phyloP scores from a whole-genome alignment of 2,888 invertebrate species.

The Nemoura dubitans region DNA sequence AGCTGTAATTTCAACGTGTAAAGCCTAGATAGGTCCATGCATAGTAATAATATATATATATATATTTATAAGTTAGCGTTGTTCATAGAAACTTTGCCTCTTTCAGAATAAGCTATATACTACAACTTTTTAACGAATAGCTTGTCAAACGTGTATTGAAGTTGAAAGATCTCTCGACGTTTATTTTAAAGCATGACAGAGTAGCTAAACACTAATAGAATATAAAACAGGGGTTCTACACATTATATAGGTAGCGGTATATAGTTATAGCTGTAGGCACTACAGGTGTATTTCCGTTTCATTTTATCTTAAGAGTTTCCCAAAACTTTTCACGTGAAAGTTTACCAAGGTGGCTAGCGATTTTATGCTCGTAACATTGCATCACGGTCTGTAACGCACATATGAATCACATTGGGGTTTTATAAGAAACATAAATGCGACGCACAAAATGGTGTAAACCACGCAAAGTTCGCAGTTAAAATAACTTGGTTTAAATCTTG shows the following conservation, averaged over 20 bases:
- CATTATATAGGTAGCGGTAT: background rate
- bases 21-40: background rate
- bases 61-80: background rate
- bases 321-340: background rate
- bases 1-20: background rate
- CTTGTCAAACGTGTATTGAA: background rate
- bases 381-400: background rate
- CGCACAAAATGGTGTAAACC: too few relatives aligned
- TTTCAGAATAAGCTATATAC: background rate
- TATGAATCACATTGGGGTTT: background rate
- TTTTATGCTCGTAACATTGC: background rate
- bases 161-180: background rate
- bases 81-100: background rate
- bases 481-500: background rate
- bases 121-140: background rate
- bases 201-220: background rate
- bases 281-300: background rate
- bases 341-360: background rate
- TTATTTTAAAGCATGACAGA: slow-evolving; percentile 1
- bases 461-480: too few relatives aligned
- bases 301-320: background rate
- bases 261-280: too few relatives aligned
- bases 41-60: too few relatives aligned
- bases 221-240: background rate
- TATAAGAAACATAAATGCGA: too few relatives aligned